A percentile compares a stretch with the other conserved stretches of the same genome.
Evolutionary conservation across 2,888 invertebrate genomes (phyloP).

Genomic region (Hymenopus coronatus): DNA sequence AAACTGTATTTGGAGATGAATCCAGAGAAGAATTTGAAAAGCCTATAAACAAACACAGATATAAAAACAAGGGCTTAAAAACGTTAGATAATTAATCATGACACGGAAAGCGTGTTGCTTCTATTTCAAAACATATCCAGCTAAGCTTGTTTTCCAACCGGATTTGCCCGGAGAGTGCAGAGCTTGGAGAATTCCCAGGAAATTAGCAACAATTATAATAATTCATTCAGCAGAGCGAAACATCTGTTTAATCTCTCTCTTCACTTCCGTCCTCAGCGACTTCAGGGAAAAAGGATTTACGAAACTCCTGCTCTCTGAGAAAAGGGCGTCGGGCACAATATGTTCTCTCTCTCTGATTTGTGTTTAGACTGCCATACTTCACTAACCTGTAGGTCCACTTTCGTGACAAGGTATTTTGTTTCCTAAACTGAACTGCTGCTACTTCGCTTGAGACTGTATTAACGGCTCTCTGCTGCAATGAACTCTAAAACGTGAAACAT

Average conservation of each 20-base stretch:
- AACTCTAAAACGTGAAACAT: too few relatives aligned
- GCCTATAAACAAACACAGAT: background rate
- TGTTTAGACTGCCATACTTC: background rate
- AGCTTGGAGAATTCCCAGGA: background rate
- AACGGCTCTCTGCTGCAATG: too few relatives aligned
- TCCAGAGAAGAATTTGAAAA: background rate
- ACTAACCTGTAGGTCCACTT: too few relatives aligned
- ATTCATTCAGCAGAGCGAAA: background rate
- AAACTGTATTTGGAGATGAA: too few relatives aligned
- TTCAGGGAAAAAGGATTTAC: background rate
- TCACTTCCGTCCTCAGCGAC: background rate
- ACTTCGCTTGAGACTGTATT: too few relatives aligned
- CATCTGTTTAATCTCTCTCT: background rate
- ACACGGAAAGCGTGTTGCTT: background rate
- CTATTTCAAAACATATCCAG: background rate
- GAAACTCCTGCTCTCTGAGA: background rate
- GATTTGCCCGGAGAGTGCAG: background rate
- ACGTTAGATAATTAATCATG: background rate
- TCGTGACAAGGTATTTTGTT: too few relatives aligned
- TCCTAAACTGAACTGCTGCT: too few relatives aligned
- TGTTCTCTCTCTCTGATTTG: background rate
- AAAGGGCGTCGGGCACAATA: background rate
- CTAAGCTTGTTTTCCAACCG: background rate
- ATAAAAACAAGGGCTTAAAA: background rate
- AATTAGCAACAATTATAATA: background rate